Conservation (phyloP, 2,113 vertebrate species). For the Xyliphius kryptos region DNA sequence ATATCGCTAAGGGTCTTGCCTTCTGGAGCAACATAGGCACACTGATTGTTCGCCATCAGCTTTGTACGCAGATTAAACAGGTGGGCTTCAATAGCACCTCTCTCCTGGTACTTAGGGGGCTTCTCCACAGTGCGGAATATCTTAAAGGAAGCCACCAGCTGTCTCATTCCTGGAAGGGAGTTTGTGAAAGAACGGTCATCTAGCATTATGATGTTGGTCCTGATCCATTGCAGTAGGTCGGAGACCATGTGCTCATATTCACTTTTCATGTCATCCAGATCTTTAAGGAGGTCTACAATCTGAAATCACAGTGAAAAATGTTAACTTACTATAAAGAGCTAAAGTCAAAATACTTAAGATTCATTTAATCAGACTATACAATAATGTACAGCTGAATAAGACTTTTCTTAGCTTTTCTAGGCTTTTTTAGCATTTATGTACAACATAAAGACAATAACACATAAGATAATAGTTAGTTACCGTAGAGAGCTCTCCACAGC, state of each 20-base stretch:
- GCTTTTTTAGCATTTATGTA: too few species aligned
- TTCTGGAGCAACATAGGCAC: slow-evolving; percentile 69
- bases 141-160: slow-evolving; percentile 74
- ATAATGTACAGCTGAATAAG: too few species aligned
- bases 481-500: too few species aligned
- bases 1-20: slow-evolving; percentile 69
- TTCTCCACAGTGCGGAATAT: slow-evolving; percentile 80
- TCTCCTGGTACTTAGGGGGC: slow-evolving; percentile 80
- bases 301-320: slow-evolving; percentile 39
- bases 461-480: too few species aligned
- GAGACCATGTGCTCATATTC: slow-evolving; percentile 72
- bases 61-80: slow-evolving; percentile 79
- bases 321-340: too few species aligned
- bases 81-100: slow-evolving; percentile 75
- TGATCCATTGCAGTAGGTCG: slow-evolving; percentile 78
- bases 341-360: too few species aligned
- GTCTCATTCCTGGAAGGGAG: slow-evolving; percentile 71
- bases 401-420: too few species aligned
- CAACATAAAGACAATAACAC: too few species aligned
- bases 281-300: slow-evolving; percentile 74
- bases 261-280: slow-evolving; percentile 69
- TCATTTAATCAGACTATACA: too few species aligned
- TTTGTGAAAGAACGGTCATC: slow-evolving; percentile 75
- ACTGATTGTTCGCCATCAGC: slow-evolving; percentile 75
- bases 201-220: slow-evolving; percentile 69